A percentile compares a stretch with the other conserved stretches of the same genome.
phyloP scores from a whole-genome alignment of 2,113 vertebrate genomes.

The Bubo scandiacus region DNA sequence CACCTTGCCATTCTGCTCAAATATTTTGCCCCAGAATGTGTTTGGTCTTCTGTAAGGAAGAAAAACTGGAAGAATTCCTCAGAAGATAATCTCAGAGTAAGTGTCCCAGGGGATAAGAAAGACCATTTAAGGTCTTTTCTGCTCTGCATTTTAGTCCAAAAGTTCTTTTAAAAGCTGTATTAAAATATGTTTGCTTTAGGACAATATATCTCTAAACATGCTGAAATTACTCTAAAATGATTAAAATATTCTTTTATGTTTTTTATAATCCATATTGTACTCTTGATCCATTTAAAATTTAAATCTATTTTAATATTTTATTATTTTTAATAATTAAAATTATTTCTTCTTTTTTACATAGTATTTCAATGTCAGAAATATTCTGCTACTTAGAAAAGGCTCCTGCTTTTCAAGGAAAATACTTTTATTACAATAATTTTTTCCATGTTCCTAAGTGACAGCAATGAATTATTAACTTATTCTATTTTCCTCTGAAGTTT shows the following conservation, averaged over 20 bases:
- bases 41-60: background rate
- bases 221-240: background rate
- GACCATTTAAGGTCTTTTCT: background rate
- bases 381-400: background rate
- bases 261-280: background rate
- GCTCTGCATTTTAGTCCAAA: background rate
- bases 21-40: background rate
- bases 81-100: background rate
- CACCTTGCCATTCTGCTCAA: background rate
- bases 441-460: background rate
- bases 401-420: background rate
- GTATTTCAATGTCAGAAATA: background rate
- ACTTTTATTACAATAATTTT: background rate
- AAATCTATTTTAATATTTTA: background rate
- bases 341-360: background rate
- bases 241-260: background rate
- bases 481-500: background rate
- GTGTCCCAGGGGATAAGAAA: background rate
- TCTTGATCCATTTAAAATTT: background rate
- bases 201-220: background rate
- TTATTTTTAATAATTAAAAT: background rate
- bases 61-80: background rate
- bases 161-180: background rate
- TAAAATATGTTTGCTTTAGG: background rate
- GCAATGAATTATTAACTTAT: conserved; percentile 28